Evolutionary conservation across 2,888 invertebrate genomes (phyloP), one percentile per base, ranked within the genome.

Genomic region (Phanerotoma sp.): DNA sequence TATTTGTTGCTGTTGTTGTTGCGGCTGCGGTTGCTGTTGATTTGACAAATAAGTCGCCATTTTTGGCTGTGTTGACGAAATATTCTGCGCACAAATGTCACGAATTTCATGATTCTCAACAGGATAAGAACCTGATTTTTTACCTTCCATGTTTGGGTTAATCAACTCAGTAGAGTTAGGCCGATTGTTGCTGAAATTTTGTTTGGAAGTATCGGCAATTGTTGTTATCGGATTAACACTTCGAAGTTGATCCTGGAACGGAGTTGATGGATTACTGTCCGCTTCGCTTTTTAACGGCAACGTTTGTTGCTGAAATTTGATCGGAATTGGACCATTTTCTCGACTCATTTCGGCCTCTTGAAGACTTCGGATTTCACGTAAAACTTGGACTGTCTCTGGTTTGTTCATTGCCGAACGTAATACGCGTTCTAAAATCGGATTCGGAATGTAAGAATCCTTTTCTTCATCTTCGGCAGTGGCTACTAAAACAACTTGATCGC

Each of bases 381-480:
- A 75, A 64, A 77, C 75, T 66, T 80, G 82, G 37, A 78, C 79
- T 37, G 84, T 79, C 69, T 86, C 86, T 1, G 87, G 85, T 75
- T 86, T 90, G 73, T 84, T 87, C 79, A 89, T 86, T 0, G 92
- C 91, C 0, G 90, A 90, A 59, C 93, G 84, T 16, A 93, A 77
- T 0, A 94, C 93, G 54, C 93, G 82, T 73, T 94, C 93, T 62
- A 94, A 78, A 55, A 94, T 92, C 1, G 93, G 94, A 79, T 94
- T 94, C 0, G 93, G 93, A 68, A 93, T 92, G 69, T 92, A 93
- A 65, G 89, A 88, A 60, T 93, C 93, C 58, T 91, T 91, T 77
- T 93, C 93, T 69, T 93, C 91, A 66, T 94, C 93, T 68, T 95
- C 94, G 0, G 93, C 93, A 1, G 93, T 93, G 4, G 95, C 93